Evolutionary conservation across 1,140 invertebrate species (phyloP), one percentile per base, ranked within the genome.

Genomic region (Dufourea novaeangliae): DNA sequence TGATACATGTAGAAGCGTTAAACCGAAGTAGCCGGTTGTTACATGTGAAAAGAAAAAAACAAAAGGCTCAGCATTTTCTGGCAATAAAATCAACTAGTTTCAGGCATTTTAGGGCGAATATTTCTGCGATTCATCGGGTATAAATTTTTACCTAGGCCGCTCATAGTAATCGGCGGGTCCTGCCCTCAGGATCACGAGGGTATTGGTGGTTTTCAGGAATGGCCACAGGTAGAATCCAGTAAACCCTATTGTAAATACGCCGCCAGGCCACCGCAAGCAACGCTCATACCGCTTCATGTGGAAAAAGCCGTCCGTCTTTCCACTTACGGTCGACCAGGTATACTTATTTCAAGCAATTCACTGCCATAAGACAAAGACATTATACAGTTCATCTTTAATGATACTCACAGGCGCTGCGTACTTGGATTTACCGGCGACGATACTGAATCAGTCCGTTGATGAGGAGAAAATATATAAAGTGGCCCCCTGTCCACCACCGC

Each of bases 141-240:
- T n/a, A 50, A 12, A 22, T 69, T 32, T 63, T 69, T 41, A 20
- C 34, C 12, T 54, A 96, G 95, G 95, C 98, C 98, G 0, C 86
- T 99, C 46, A 87, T 99, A 59, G 97, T 99, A 0, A 95, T 99
- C 81, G 98, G 97, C 62, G 98, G 98, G 17, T 96, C 98, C 5
- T 97, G 97, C 87, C 95, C 98, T 56, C 93, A 96, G 88, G 97
- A 98, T 90, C 98, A 98, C 88, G 98, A 99, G 92, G 97, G 96
- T 10, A 96, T 98, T 85, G 98, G 98, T 57, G 98, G 97, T 10
- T 99, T 99, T 90, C 98, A 99, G 92, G 98, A 99, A 92, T 99
- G 95, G 92, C 95, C 96, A 2, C 98, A 98, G 92, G 97, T 99
- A 32, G 97, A 98, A 88, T 92, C 96, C 0, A 95, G 95, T 73